Evolutionary conservation across 2,113 vertebrate species (phyloP).

Genomic region (Mus pahari): DNA sequence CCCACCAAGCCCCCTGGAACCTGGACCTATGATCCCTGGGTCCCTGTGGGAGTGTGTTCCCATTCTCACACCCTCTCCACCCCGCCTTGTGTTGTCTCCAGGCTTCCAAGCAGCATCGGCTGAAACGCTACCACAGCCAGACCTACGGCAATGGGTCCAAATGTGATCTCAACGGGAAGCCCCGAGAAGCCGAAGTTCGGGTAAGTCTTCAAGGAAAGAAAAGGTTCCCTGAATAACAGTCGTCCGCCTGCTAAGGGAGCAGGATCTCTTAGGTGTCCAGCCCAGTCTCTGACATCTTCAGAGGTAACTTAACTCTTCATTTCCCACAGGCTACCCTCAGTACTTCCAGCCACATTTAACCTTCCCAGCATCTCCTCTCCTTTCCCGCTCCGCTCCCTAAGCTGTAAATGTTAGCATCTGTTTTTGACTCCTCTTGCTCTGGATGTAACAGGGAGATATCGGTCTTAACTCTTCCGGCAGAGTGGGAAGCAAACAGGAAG

Average conservation of each 20-base stretch:
- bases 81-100: conserved; percentile 64
- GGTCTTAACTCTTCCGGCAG: background rate
- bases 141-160: conserved; percentile 95
- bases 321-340: background rate
- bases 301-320: background rate
- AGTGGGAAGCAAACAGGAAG: background rate
- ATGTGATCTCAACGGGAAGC: conserved; percentile 94
- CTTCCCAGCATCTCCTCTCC: background rate
- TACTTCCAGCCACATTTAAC: background rate
- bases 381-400: background rate
- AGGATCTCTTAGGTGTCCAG: background rate
- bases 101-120: conserved; percentile 95
- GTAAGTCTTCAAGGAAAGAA: conserved; percentile 85
- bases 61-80: background rate
- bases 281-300: background rate
- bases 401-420: background rate
- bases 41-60: background rate
- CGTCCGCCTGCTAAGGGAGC: background rate
- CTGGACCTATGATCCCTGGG: background rate
- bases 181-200: conserved; percentile 94
- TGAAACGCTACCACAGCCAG: conserved; percentile 97
- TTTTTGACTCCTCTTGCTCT: background rate
- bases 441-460: too few species aligned
- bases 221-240: background rate
- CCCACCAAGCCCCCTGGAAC: background rate